Evolutionary conservation across 2,888 invertebrate species (phyloP).

Genomic region (Sphaeridia pumilis): DNA sequence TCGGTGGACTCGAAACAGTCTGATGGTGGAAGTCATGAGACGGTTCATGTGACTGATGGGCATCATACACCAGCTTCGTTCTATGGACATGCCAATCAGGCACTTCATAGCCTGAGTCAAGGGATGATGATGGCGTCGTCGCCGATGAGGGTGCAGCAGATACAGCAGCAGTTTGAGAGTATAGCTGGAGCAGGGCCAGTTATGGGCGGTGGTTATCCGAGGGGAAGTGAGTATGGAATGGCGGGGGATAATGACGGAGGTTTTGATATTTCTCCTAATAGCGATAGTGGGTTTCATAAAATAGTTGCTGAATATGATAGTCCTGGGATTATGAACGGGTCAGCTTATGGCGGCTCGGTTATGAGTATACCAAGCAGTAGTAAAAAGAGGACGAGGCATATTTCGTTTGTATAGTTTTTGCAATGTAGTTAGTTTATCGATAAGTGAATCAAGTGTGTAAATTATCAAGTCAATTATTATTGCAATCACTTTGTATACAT

Average conservation of each 20-base stretch:
- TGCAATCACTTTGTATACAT: no score
- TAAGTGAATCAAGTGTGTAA: no score
- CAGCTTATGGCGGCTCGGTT: constrained; percentile 34
- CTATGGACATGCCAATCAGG: constrained; percentile 20
- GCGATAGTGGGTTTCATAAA: constrained; percentile 31
- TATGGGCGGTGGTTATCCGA: not conserved
- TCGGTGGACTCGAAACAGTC: constrained; percentile 35
- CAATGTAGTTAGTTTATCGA: no score
- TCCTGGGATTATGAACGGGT: constrained; percentile 35
- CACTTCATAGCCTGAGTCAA: constrained; percentile 7
- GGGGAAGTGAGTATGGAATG: constrained; percentile 17
- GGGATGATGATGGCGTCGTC: constrained; percentile 2
- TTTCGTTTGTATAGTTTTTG: constrained; percentile 35
- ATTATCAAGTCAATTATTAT: no score
- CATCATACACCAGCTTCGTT: constrained; percentile 30
- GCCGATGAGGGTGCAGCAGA: constrained; percentile 9
- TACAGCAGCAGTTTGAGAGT: no score
- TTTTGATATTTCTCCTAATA: constrained; percentile 20
- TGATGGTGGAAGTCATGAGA: constrained; percentile 33
- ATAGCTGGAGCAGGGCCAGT: constrained; percentile 12
- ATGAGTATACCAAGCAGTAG: constrained; percentile 36
- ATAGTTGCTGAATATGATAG: constrained; percentile 35
- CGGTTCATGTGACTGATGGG: constrained; percentile 34
- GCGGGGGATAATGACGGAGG: constrained; percentile 36
- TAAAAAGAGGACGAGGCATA: constrained; percentile 35